These are phyloP conservation scores for Ormyrus labotus DNA, from an alignment of 2,888 invertebrate genomes.

Conservation along the genomic window DNA sequence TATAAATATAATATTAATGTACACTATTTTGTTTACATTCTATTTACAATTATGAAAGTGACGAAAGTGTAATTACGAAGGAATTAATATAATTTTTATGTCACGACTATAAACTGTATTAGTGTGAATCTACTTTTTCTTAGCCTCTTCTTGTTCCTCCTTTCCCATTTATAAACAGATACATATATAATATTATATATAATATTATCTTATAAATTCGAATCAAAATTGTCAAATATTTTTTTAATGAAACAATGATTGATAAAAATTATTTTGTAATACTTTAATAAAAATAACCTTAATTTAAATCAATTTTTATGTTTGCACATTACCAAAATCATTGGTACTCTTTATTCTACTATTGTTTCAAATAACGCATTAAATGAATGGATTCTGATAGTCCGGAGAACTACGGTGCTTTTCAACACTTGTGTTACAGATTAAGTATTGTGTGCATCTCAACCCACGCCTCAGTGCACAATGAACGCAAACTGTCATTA, in stretches of 20 bases:
- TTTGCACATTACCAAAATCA: background rate
- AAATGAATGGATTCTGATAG: background rate
- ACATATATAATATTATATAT: too few relatives aligned
- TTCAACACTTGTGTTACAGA: background rate
- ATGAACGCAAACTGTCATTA: slow-evolving; percentile 14
- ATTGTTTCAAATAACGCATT: background rate
- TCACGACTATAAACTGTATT: slow-evolving; percentile 24
- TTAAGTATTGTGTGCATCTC: background rate
- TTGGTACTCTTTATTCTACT: background rate
- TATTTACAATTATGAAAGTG: slow-evolving; percentile 49
- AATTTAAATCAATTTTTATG: background rate
- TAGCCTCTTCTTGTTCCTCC: background rate
- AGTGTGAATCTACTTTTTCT: background rate
- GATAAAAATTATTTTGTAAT: slow-evolving; percentile 19
- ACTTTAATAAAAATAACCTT: background rate
- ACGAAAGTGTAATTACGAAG: slow-evolving; percentile 39
- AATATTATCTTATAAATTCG: too few relatives aligned
- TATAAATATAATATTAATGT: slow-evolving; percentile 47
- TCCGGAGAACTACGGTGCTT: background rate
- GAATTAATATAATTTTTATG: slow-evolving; percentile 52
- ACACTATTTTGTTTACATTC: slow-evolving; percentile 53
- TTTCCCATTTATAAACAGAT: background rate
- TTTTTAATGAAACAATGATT: background rate
- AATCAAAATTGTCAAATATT: too few relatives aligned
- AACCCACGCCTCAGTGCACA: slow-evolving; percentile 23